Base-by-base conservation (phyloP, 1,140 invertebrate species). In the Scaptodrosophila lebanonensis region DNA sequence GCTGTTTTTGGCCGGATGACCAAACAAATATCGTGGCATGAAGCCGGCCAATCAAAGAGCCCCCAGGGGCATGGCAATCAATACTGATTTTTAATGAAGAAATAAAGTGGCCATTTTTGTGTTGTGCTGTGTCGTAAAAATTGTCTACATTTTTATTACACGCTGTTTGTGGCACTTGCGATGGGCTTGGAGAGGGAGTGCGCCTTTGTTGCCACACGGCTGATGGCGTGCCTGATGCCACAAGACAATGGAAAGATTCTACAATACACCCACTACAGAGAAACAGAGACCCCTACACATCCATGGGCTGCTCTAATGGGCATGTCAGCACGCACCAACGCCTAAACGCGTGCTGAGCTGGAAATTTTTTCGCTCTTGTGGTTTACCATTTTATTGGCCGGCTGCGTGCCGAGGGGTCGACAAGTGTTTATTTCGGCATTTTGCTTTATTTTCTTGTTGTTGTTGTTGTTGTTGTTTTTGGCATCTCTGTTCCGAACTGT, bases 401-500 rank as follows among this genome's bases (percentile, higher is more conserved):
- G 30, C 30, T 18, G 54, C 36, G 17, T 9, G 17, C 49, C 20
- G 66, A n/a, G n/a, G n/a, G n/a, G n/a, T n/a, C 49, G 64, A 82
- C 75, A 82, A 79, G 75, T 73, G 73, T 79, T 79, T 82, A 82
- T 82, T 79, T 79, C 66, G 73, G 69, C 73, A 73, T 77, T 79
- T 70, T 62, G 64, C 63, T 66, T 58, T 63, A 57, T 53, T 63
- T 50, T 43, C 45, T 45, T 6, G 50, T 36, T 25, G 22, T 43
- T 11, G 40, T 32, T 54, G 20, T 32, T 49, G 27, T 15, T 25
- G n/a, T n/a, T n/a, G n/a, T n/a, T n/a, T n/a, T n/a, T n/a, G n/a
- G n/a, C n/a, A n/a, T n/a, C n/a, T n/a, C n/a, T n/a, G n/a, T n/a
- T n/a, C n/a, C n/a, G n/a, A n/a, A n/a, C n/a, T n/a, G n/a, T 25